Percentiles rank a stretch among this genome's conserved stretches.
Evolutionary conservation across 2,888 invertebrate species (phyloP).

Genomic region (Eueremaeus valkanovi): DNA sequence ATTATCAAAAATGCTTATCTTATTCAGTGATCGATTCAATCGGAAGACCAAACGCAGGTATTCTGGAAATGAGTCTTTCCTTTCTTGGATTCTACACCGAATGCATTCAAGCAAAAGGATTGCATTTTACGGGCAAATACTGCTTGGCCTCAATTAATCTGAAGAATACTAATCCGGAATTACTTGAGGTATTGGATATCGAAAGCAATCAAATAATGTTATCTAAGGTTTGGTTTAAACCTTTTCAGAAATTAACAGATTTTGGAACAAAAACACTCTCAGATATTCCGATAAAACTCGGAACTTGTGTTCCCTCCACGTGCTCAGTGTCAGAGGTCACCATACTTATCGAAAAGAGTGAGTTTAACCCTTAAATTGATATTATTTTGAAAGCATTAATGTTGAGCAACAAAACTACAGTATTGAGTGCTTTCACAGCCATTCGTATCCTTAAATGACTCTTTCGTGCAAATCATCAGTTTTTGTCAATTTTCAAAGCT

Average conservation of each 20-base stretch:
- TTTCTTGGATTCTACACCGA: conserved; percentile 47
- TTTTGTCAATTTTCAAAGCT: background rate
- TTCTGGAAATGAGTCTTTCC: conserved; percentile 44
- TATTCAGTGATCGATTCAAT: conserved; percentile 46
- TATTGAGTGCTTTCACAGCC: background rate
- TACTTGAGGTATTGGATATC: conserved; percentile 43
- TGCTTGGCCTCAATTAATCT: conserved; percentile 44
- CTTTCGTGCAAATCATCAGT: conserved; percentile 31
- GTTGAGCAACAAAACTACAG: background rate
- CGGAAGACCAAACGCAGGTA: conserved; percentile 45
- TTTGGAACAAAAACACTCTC: background rate
- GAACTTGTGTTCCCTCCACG: conserved; percentile 47
- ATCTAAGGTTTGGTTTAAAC: background rate
- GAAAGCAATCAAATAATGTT: background rate
- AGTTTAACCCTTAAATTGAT: conserved; percentile 11
- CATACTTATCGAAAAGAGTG: conserved; percentile 37
- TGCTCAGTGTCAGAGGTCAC: conserved; percentile 45
- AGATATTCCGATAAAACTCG: conserved; percentile 42
- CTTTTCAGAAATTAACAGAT: conserved; percentile 39
- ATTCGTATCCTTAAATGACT: conserved; percentile 29
- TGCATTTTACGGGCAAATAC: conserved; percentile 43
- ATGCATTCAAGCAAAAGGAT: conserved; percentile 43
- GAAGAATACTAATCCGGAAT: conserved; percentile 11
- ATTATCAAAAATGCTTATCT: no score
- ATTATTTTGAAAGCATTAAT: background rate